Percentiles rank a stretch among this genome's conserved stretches.
phyloP scores from a whole-genome alignment of 2,797 vertebrate genomes.

The Galago senegalensis region DNA sequence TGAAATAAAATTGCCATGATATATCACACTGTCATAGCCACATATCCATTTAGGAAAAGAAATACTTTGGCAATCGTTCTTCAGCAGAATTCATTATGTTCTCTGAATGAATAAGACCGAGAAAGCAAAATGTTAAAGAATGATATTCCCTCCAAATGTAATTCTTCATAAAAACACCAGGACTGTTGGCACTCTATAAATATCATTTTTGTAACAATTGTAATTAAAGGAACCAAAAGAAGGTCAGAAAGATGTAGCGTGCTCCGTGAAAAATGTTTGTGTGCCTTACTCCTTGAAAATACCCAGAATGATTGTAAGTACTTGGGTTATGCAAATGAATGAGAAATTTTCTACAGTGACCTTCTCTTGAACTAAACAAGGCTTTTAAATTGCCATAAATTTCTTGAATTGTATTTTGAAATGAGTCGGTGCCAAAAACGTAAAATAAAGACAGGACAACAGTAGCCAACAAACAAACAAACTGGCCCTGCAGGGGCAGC shows the following conservation, averaged over 20 bases:
- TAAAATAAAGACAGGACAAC: not conserved
- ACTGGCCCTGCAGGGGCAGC: not conserved
- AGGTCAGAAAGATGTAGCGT: not conserved
- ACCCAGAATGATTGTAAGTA: slow-evolving; percentile 26
- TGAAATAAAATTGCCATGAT: slow-evolving; percentile 56
- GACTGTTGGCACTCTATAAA: slow-evolving; percentile 49
- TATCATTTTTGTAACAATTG: slow-evolving; percentile 54
- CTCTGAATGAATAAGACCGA: slow-evolving; percentile 58
- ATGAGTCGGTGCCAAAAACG: slow-evolving; percentile 26
- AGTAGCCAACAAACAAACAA: not conserved
- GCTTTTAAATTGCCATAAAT: slow-evolving; percentile 69
- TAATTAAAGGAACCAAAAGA: slow-evolving; percentile 51
- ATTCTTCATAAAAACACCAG: slow-evolving; percentile 63
- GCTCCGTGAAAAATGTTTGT: not conserved
- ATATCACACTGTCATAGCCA: slow-evolving; percentile 12
- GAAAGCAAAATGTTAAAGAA: slow-evolving; percentile 64
- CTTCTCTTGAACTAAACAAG: slow-evolving; percentile 69
- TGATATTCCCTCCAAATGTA: slow-evolving; percentile 26
- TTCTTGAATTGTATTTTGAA: slow-evolving; percentile 54
- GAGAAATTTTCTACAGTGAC: slow-evolving; percentile 50
- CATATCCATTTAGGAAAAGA: slow-evolving; percentile 46
- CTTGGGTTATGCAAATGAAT: slow-evolving; percentile 69
- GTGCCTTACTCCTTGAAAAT: slow-evolving; percentile 5
- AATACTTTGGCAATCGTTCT: slow-evolving; percentile 53
- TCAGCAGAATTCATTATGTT: slow-evolving; percentile 55